phyloP scores from a whole-genome alignment of 2,113 vertebrate genomes.

The Xiphophorus hellerii region DNA sequence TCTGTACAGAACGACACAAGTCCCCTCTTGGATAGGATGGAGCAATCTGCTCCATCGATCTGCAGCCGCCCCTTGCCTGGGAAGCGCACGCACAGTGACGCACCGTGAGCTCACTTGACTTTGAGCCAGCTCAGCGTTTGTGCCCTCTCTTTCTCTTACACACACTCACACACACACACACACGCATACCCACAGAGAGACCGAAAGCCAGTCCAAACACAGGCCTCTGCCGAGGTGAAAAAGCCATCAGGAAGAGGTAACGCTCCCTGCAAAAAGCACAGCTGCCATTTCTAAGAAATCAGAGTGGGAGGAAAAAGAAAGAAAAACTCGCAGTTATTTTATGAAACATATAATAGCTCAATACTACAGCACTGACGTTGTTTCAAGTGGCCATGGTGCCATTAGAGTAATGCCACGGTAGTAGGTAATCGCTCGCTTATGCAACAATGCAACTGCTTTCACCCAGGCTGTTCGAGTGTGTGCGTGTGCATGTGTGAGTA shows the following conservation, averaged over 20 bases:
- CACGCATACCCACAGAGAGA: conserved; percentile 23
- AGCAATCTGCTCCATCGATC: too few relatives aligned
- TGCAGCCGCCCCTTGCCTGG: neutral
- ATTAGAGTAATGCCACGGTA: conserved; percentile 27
- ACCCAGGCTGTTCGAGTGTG: neutral
- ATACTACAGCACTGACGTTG: conserved; percentile 20
- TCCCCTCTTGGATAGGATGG: too few relatives aligned
- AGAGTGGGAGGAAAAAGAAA: neutral
- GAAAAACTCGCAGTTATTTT: conserved; percentile 3
- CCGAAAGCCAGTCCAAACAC: conserved; percentile 49
- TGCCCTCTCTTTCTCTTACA: conserved; percentile 16
- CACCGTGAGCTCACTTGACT: conserved; percentile 65
- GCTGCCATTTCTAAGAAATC: conserved; percentile 48
- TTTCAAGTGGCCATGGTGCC: conserved; percentile 31
- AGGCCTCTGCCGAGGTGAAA: conserved; percentile 62
- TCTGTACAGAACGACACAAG: too few relatives aligned
- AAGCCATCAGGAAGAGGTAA: conserved; percentile 59
- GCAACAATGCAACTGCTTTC: conserved; percentile 24
- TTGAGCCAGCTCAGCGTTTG: conserved; percentile 52
- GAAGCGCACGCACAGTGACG: conserved; percentile 42
- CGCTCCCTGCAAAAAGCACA: conserved; percentile 51
- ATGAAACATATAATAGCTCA: conserved; percentile 13
- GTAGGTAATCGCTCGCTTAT: conserved; percentile 21
- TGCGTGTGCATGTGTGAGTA: conserved; percentile 2
- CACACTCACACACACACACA: neutral